Base-by-base conservation (phyloP, 2,113 vertebrate species). In the Cinclus mexicanus region DNA sequence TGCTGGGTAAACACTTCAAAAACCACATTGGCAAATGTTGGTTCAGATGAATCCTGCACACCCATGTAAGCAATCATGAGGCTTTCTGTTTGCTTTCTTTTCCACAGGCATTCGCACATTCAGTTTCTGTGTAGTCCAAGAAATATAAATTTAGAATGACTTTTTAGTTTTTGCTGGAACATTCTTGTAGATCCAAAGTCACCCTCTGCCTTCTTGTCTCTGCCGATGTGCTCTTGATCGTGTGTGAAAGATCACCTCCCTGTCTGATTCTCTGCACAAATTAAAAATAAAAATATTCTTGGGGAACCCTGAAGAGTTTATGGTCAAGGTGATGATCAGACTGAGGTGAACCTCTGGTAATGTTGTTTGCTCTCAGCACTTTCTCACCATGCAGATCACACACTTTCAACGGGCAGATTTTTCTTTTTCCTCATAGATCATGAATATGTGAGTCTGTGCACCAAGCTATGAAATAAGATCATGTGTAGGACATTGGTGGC, bases 21-120 rank as follows among this genome's bases (percentile, higher is more conserved):
- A 92, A 52, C 39, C 53, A 89, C 84, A 76, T 0, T 63, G 72
- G 56, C 82, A 76, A 89, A 67, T 39, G 24, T 53, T 72, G 46
- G 33, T 44, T 93, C 59, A 80, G 42, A 87, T 47, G n/a, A 85
- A 74, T 89, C 39, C 61, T 92, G n/a, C 14, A 41, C 39, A 70
- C 28, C 29, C 47, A 28, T 55, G 28, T 92, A 39, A 46, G 56
- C 47, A 74, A 42, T 49, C 31, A 39, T 33, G 37, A 76, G n/a
- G 70, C 31, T 64, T 91, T 94, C 75, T 76, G 47, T 91, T 89
- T 88, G 80, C 46, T 93, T 89, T 86, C 70, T 74, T 93, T 78
- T 87, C 53, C 55, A 69, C 46, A 63, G 63, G 44, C n/a, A 77
- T 88, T 91, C 41, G 14, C 46, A 67, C 59, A 50, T 52, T 47